These are phyloP conservation scores for Mesoligia furuncula DNA, from an alignment of 2,888 invertebrate genomes.

Conservation along the genomic window DNA sequence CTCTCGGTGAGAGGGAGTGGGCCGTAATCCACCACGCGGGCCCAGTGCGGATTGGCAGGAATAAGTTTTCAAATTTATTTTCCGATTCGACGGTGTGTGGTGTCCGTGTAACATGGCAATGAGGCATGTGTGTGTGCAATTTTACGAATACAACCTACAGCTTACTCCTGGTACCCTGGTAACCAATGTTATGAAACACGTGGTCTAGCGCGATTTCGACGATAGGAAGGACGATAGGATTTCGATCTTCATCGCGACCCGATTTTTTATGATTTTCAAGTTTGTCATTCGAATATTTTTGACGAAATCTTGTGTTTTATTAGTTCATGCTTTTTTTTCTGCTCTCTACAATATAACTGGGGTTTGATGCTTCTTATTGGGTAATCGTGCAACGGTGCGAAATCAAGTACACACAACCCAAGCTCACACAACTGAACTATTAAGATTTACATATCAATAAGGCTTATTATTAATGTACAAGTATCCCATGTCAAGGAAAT, in stretches of 20 bases:
- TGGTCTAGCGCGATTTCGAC: neutral
- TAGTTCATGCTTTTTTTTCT: neutral
- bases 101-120: too few species aligned
- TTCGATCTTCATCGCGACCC: neutral
- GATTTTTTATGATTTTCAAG: neutral
- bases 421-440: neutral
- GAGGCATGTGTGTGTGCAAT: too few species aligned
- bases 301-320: neutral
- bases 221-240: neutral
- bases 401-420: neutral
- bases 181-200: neutral
- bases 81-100: too few species aligned
- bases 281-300: neutral
- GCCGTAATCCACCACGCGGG: too few species aligned
- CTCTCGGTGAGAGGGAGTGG: too few species aligned
- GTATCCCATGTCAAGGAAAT: too few species aligned
- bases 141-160: neutral
- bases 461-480: too few species aligned
- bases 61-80: too few species aligned
- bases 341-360: neutral
- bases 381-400: too few species aligned
- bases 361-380: neutral
- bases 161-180: neutral
- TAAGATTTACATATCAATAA: too few species aligned
- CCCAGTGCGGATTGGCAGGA: too few species aligned